phyloP scores from a whole-genome alignment of 2,113 vertebrate species.

The Taxidea taxus region DNA sequence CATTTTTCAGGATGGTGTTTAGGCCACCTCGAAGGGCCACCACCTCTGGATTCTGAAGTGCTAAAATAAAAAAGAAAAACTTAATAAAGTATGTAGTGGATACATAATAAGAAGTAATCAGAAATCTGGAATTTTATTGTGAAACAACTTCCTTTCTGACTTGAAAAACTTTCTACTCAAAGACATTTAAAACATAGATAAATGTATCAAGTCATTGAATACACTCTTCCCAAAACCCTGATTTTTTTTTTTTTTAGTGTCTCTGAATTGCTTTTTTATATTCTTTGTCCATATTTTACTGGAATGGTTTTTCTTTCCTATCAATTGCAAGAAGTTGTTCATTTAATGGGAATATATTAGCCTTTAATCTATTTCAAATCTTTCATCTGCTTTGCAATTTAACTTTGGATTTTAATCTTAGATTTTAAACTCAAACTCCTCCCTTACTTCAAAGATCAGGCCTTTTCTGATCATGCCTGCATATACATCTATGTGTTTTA shows the following conservation, averaged over 20 bases:
- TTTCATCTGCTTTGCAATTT: neutral
- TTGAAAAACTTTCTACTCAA: slow-evolving; percentile 30
- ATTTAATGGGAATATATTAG: neutral
- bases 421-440: neutral
- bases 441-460: neutral
- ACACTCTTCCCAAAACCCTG: neutral
- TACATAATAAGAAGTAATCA: slow-evolving; percentile 2
- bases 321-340: neutral
- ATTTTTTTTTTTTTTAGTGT: neutral
- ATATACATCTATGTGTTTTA: neutral
- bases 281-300: neutral
- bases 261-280: neutral
- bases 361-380: neutral
- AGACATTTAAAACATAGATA: neutral
- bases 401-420: slow-evolving; percentile 6
- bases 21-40: slow-evolving; percentile 96
- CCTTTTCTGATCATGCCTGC: neutral
- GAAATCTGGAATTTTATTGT: neutral
- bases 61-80: slow-evolving; percentile 81
- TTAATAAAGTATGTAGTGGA: slow-evolving; percentile 16
- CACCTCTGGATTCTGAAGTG: slow-evolving; percentile 97
- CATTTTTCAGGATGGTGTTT: slow-evolving; percentile 97
- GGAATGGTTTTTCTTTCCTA: neutral
- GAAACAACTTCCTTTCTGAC: slow-evolving; percentile 28
- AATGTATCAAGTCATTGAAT: neutral